These are phyloP conservation scores for Brenthis daphne DNA, from an alignment of 2,888 invertebrate genomes.

Conservation along the genomic window DNA sequence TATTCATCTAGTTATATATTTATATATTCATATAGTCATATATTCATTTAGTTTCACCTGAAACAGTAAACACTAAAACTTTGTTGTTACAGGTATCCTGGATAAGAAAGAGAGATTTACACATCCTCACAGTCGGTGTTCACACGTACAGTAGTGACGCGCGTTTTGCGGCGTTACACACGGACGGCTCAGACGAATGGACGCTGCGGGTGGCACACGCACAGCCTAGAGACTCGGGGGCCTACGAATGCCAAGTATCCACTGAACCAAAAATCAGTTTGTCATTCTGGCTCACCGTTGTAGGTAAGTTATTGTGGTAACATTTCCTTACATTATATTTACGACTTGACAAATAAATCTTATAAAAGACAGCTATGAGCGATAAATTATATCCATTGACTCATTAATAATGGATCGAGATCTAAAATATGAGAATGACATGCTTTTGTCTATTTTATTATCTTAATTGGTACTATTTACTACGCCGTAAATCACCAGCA, in stretches of 20 bases:
- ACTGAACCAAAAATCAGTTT: conserved; percentile 95
- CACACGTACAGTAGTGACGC: conserved; percentile 86
- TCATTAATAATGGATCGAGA: not conserved
- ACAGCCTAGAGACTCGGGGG: conserved; percentile 91
- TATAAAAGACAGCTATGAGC: conserved; percentile 5
- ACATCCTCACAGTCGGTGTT: conserved; percentile 85
- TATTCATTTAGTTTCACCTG: too few relatives aligned
- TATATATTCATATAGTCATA: too few relatives aligned
- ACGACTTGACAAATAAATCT: conserved; percentile 1
- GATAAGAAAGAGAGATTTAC: conserved; percentile 93
- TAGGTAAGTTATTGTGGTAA: conserved; percentile 82
- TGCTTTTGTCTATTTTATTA: not conserved
- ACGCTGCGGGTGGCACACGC: conserved; percentile 81
- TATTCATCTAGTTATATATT: too few relatives aligned
- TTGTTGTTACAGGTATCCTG: conserved; percentile 87
- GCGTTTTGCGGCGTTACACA: conserved; percentile 85
- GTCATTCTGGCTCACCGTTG: conserved; percentile 88
- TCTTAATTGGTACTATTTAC: not conserved
- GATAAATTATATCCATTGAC: not conserved
- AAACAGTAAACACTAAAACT: not conserved
- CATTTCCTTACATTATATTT: conserved; percentile 4
- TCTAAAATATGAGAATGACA: not conserved
- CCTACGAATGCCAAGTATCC: conserved; percentile 96
- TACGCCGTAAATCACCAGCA: too few relatives aligned
- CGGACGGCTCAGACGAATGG: conserved; percentile 85